Evolutionary conservation across 2,113 vertebrate species (phyloP).

Genomic region (Petrocephalus microphthalmus): DNA sequence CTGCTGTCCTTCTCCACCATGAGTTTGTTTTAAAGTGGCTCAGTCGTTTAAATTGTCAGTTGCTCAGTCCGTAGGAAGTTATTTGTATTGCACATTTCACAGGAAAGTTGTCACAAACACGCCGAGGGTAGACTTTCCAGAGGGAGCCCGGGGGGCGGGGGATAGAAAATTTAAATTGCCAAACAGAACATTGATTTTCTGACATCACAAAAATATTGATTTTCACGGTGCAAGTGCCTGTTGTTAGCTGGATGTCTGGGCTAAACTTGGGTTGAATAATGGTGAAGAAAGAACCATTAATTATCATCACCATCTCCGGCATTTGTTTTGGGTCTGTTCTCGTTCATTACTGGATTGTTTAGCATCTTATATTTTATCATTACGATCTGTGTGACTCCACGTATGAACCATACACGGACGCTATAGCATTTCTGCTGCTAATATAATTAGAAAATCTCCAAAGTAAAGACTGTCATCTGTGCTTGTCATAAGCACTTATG

Average conservation of each 20-base stretch:
- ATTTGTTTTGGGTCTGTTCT: neutral
- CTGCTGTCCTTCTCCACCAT: neutral
- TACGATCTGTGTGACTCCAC: neutral
- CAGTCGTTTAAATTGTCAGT: neutral
- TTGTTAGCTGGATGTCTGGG: neutral
- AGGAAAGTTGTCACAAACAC: neutral
- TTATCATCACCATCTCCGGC: neutral
- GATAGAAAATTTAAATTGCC: neutral
- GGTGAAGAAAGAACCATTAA: neutral
- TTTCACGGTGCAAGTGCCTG: neutral
- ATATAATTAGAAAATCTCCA: neutral
- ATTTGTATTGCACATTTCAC: neutral
- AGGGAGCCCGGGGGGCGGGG: neutral
- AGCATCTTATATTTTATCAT: slow-evolving; percentile 5
- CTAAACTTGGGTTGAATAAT: neutral
- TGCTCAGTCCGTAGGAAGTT: neutral
- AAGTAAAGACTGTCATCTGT: neutral
- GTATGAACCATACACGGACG: neutral
- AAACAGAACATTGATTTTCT: neutral
- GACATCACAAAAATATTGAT: neutral
- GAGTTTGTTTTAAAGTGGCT: neutral
- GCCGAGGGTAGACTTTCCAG: neutral
- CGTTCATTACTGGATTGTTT: neutral
- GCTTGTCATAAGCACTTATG: neutral
- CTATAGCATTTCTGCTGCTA: neutral